Conservation (phyloP, 2,888 invertebrate species). For the Aleiodes testaceus region DNA sequence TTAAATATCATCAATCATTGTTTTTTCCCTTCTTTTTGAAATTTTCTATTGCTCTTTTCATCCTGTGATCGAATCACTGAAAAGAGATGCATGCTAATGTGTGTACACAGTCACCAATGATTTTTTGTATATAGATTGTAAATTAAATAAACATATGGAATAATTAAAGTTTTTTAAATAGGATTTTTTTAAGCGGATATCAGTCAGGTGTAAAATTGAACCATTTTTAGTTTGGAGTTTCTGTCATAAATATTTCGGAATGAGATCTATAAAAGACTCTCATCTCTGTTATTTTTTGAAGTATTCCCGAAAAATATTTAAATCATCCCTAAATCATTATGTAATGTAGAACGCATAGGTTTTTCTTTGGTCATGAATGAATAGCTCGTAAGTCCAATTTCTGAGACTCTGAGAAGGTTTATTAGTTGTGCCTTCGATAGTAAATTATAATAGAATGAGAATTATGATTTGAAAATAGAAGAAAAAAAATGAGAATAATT, state of each 20-base stretch:
- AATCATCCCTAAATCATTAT: background rate
- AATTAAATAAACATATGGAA: constrained; percentile 24
- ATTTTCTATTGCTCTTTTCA: constrained; percentile 16
- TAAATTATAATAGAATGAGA: background rate
- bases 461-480: background rate
- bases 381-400: background rate
- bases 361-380: no score
- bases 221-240: no score
- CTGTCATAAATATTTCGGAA: no score
- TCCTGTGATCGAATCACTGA: background rate
- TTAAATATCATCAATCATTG: background rate
- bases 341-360: background rate
- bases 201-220: background rate
- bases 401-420: background rate
- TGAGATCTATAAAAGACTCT: no score
- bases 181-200: background rate
- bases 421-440: constrained; percentile 17
- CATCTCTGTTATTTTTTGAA: background rate
- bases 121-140: constrained; percentile 59
- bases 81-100: constrained; percentile 38
- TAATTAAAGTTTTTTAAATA: constrained; percentile 15
- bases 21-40: background rate
- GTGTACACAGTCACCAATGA: constrained; percentile 47
- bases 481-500: background rate
- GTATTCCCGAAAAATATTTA: background rate